These are phyloP conservation scores for Orchesella cincta DNA, from an alignment of 1,140 invertebrate genomes.

Conservation along the genomic window DNA sequence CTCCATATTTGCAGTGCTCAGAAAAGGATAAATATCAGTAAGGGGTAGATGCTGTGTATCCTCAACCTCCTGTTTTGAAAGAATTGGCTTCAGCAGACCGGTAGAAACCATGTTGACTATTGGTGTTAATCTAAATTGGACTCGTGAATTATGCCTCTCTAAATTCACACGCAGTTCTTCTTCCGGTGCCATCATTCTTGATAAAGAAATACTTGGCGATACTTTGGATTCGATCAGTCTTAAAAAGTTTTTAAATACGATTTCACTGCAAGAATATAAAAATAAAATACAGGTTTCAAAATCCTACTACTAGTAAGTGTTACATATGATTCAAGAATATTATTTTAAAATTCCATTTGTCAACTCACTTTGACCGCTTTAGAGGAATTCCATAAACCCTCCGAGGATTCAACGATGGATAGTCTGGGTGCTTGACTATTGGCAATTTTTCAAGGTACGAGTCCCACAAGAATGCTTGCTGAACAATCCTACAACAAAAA, in stretches of 20 bases:
- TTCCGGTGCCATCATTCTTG: constrained; percentile 28
- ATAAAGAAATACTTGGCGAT: constrained; percentile 58
- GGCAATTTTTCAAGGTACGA: constrained; percentile 74
- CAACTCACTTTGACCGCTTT: constrained; percentile 67
- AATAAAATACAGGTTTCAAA: not conserved
- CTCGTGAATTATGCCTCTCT: constrained; percentile 64
- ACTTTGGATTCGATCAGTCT: constrained; percentile 69
- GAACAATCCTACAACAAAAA: constrained; percentile 61
- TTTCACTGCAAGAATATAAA: constrained; percentile 66
- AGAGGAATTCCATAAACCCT: constrained; percentile 72
- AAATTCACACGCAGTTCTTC: constrained; percentile 55
- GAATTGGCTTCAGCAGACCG: constrained; percentile 63
- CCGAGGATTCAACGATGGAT: constrained; percentile 71
- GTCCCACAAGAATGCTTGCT: constrained; percentile 74
- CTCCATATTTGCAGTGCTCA: constrained; percentile 67
- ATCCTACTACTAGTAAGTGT: not conserved
- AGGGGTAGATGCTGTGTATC: constrained; percentile 58
- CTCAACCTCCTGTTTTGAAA: constrained; percentile 55
- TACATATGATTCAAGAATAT: constrained; percentile 10
- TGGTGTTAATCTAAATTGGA: constrained; percentile 66
- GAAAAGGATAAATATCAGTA: constrained; percentile 72
- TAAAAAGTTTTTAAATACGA: constrained; percentile 69
- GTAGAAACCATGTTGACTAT: constrained; percentile 68
- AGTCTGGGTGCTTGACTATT: constrained; percentile 67
- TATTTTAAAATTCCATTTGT: constrained; percentile 1